phyloP scores from a whole-genome alignment of 2,888 invertebrate genomes.

The Siphonodentalium dalli region DNA sequence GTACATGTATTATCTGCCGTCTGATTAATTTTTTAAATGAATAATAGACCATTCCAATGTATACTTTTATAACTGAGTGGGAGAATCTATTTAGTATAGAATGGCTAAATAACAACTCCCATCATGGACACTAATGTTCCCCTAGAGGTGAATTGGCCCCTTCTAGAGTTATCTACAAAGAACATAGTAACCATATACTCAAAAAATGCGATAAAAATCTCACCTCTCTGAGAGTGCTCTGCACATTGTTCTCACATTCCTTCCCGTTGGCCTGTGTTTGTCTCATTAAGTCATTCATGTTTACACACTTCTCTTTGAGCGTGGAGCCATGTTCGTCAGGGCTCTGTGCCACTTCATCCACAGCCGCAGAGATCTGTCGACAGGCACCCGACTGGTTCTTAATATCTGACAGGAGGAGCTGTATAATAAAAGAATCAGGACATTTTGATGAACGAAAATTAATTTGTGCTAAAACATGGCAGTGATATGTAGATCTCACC shows the following conservation, averaged over 20 bases:
- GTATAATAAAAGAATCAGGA: constrained; percentile 8
- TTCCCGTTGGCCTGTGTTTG: constrained; percentile 49
- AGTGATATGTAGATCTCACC: no score
- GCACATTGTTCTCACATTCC: constrained; percentile 61
- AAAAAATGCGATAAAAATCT: not conserved
- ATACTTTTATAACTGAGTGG: no score
- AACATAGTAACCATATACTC: no score
- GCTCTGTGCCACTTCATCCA: constrained; percentile 47
- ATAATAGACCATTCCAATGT: no score
- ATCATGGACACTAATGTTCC: no score
- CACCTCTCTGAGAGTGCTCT: constrained; percentile 61
- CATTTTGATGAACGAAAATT: not conserved
- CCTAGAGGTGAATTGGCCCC: no score
- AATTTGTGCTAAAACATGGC: not conserved
- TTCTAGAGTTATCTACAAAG: no score
- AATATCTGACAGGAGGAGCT: constrained; percentile 59
- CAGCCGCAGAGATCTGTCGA: constrained; percentile 54
- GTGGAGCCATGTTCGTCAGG: constrained; percentile 34
- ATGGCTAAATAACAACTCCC: no score
- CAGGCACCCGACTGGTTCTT: constrained; percentile 54
- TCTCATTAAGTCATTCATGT: constrained; percentile 57
- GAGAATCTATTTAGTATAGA: no score
- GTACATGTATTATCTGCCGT: no score
- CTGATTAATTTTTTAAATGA: no score
- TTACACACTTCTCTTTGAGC: constrained; percentile 49